Evolutionary conservation across 2,113 vertebrate species (phyloP).

Genomic region (Menura novaehollandiae): DNA sequence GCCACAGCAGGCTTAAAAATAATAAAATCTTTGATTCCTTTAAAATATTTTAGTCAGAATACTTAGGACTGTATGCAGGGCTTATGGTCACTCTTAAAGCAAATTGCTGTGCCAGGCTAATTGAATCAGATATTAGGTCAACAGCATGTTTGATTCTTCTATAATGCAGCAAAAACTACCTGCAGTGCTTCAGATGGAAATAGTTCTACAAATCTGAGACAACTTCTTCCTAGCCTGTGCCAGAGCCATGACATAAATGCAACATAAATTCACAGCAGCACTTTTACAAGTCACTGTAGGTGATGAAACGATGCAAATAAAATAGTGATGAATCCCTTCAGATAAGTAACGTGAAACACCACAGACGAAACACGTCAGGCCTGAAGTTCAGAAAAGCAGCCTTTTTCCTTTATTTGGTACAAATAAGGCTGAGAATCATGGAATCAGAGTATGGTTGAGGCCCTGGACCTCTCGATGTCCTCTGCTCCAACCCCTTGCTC

Average conservation of each 20-base stretch:
- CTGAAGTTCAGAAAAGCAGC: background rate
- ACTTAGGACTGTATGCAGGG: background rate
- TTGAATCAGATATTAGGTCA: conserved; percentile 4
- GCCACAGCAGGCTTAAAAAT: background rate
- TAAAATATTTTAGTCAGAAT: background rate
- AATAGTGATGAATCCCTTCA: background rate
- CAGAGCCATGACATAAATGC: background rate
- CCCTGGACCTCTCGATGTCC: background rate
- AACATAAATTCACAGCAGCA: background rate
- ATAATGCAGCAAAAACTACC: background rate
- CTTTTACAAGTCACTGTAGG: background rate
- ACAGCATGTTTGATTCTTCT: background rate
- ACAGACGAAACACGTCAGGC: background rate
- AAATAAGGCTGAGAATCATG: background rate
- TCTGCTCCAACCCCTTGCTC: background rate
- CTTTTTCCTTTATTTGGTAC: background rate
- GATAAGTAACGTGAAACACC: background rate
- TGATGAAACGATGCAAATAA: background rate
- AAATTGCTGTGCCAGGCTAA: background rate
- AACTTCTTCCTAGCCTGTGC: background rate
- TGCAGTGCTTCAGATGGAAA: background rate
- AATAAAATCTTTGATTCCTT: background rate
- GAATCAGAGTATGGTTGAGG: background rate
- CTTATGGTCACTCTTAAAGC: background rate
- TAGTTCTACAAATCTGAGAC: background rate